phyloP scores from a whole-genome alignment of 2,113 vertebrate genomes.

The Brevimyrus niger region DNA sequence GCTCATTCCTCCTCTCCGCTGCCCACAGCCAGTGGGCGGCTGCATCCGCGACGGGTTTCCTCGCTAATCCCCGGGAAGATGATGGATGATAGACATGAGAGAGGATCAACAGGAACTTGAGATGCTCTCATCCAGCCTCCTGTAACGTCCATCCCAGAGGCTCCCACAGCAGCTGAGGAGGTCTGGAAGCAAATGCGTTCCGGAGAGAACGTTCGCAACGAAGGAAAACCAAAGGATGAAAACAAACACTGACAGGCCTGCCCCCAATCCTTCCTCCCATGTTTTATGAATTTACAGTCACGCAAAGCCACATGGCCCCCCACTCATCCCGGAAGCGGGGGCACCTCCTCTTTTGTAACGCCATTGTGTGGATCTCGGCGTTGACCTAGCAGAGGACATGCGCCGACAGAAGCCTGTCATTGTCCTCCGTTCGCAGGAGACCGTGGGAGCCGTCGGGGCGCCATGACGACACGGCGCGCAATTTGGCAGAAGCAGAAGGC shows the following conservation, averaged over 20 bases:
- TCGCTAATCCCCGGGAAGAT: not conserved
- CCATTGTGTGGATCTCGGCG: not conserved
- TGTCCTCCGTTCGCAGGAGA: not conserved
- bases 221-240: not conserved
- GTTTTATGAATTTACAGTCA: not conserved
- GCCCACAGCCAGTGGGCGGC: not conserved
- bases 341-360: not conserved
- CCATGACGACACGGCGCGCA: not conserved
- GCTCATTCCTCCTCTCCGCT: not conserved
- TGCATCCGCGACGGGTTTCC: not conserved
- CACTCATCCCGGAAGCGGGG: not conserved
- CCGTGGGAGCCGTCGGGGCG: not conserved
- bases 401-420: not conserved
- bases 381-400: not conserved
- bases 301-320: not conserved
- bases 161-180: not conserved
- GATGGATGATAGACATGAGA: not conserved
- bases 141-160: not conserved
- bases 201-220: not conserved
- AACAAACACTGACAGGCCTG: not conserved
- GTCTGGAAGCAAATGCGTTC: not conserved
- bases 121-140: not conserved
- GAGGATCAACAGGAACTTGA: not conserved
- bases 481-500: not conserved
- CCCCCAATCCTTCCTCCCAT: not conserved